Conservation (phyloP, 2,888 invertebrate genomes). For the Melieria picta region DNA sequence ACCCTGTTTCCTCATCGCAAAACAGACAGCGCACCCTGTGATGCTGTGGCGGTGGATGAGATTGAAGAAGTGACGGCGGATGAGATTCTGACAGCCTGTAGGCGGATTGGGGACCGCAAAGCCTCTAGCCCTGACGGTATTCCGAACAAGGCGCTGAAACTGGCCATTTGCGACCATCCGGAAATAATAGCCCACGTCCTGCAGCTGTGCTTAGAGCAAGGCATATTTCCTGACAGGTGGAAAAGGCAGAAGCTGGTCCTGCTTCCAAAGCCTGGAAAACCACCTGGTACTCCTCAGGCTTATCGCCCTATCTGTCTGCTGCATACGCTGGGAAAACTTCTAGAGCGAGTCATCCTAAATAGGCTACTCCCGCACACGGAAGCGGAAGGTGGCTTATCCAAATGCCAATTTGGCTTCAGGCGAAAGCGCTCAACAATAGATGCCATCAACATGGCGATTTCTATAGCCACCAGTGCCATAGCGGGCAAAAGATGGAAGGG, state of each 20-base stretch:
- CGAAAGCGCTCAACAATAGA: conserved; percentile 9
- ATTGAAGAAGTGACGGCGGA: background rate
- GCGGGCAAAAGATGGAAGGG: conserved; percentile 27
- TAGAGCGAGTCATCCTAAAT: conserved; percentile 4
- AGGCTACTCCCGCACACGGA: background rate
- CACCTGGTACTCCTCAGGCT: conserved; percentile 7
- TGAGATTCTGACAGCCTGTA: background rate
- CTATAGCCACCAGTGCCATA: conserved; percentile 10
- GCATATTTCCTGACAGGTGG: conserved; percentile 17
- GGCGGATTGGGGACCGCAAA: conserved; percentile 2
- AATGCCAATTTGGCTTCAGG: conserved; percentile 26
- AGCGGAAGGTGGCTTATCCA: background rate
- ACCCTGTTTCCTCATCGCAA: background rate
- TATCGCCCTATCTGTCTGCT: conserved; percentile 27
- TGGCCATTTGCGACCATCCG: background rate
- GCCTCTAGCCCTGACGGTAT: conserved; percentile 16
- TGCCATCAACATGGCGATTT: conserved; percentile 12
- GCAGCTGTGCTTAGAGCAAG: conserved; percentile 5
- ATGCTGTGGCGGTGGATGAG: background rate
- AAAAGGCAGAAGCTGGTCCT: conserved; percentile 23
- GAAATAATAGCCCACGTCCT: background rate
- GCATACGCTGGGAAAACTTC: conserved; percentile 10
- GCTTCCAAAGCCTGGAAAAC: conserved; percentile 18
- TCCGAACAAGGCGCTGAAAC: conserved; percentile 20
- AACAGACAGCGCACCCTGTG: background rate